These are phyloP conservation scores for Madoqua kirkii DNA, from an alignment of 2,113 vertebrate species.

Conservation along the genomic window DNA sequence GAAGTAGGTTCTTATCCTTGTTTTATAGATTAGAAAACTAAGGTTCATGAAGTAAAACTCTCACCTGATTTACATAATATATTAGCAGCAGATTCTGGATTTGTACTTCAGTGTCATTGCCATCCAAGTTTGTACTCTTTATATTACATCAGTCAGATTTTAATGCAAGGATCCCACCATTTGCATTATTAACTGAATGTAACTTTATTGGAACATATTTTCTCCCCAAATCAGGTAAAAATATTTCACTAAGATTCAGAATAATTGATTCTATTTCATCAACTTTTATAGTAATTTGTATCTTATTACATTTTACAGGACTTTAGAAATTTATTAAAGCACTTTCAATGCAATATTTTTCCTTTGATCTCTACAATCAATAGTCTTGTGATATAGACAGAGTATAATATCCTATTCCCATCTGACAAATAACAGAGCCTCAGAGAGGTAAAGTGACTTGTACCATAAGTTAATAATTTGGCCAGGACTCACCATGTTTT, in stretches of 20 bases:
- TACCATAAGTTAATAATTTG: not conserved
- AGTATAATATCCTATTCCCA: not conserved
- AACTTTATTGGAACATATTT: not conserved
- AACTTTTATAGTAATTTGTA: slow-evolving; percentile 2
- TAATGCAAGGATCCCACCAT: not conserved
- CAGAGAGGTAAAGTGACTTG: not conserved
- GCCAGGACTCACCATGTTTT: not conserved
- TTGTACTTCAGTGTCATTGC: not conserved
- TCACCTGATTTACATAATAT: not conserved
- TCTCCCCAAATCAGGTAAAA: not conserved
- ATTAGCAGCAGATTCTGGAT: not conserved
- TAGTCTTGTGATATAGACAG: not conserved
- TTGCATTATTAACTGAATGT: not conserved
- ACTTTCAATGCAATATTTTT: not conserved
- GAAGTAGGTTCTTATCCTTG: not conserved
- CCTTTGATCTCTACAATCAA: not conserved
- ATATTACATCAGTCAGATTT: not conserved
- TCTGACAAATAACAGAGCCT: not conserved
- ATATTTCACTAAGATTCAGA: not conserved
- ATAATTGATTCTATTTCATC: slow-evolving; percentile 23
- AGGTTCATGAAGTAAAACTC: not conserved
- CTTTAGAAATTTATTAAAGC: not conserved
- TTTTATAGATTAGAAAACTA: not conserved
- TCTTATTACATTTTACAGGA: not conserved
- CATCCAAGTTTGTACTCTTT: not conserved